Evolutionary conservation across 2,113 vertebrate species (phyloP), one percentile per base, ranked within the genome.

Genomic region (Hassar affinis): DNA sequence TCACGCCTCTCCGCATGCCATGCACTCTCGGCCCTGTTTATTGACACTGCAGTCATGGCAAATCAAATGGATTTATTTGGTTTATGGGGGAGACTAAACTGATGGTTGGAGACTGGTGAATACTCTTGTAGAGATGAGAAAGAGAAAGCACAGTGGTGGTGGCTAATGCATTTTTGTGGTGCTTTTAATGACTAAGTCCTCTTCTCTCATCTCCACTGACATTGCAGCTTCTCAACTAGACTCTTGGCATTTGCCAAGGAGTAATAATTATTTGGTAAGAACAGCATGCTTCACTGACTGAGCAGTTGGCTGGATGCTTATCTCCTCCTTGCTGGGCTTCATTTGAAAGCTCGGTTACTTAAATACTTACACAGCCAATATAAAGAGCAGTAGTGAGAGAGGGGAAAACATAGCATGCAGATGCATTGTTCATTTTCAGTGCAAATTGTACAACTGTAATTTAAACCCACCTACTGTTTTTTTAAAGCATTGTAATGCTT

Each of bases 21-120:
- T 80, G 38, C 76, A 8, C 85, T 75, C 82, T 88, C 87, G 90
- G 87, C 86, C 82, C 80, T 87, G 89, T 90, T 90, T 90, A 90
- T 91, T 80, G 83, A 92, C 90, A 87, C 89, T 91, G 79, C 86
- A 91, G 90, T 89, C 90, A 79, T 87, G 86, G 88, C 88, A 89
- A 92, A 91, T 91, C 89, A 91, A 90, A 91, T 91, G 85, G 92
- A 91, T 93, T 92, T 93, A 93, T 93, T 92, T 93, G 86, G 89
- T 92, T 91, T 89, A 84, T 87, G 89, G 89, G 88, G 89, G 84
- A 61, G 51, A 75, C 72, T 83, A 90, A 92, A 92, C 90, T 92
- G 89, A 89, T 82, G 93, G 87, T 90, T 90, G 89, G 88, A 90
- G 89, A 87, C 87, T 81, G 85, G 69, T 86, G 80, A 90, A 86